phyloP scores from a whole-genome alignment of 2,113 vertebrate species.

The Cyprinus carpio region DNA sequence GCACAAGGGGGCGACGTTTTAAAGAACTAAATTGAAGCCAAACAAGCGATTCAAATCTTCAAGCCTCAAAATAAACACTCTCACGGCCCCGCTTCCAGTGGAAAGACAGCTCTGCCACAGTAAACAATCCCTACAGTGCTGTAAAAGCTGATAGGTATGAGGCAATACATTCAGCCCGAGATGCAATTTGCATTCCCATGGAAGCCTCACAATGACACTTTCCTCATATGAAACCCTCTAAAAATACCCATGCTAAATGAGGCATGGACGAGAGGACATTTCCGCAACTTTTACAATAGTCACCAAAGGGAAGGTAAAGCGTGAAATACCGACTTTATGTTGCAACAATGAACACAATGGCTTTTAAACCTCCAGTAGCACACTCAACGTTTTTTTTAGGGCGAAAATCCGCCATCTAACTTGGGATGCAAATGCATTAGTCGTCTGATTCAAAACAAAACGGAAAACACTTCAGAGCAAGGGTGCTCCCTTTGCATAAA shows the following conservation, averaged over 20 bases:
- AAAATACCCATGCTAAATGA: conserved; percentile 16
- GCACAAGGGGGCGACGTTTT: conserved; percentile 37
- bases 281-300: not conserved
- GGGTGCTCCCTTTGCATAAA: conserved; percentile 1
- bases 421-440: not conserved
- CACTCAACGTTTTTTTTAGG: not conserved
- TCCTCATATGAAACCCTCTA: not conserved
- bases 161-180: conserved; percentile 24
- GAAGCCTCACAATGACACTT: conserved; percentile 19
- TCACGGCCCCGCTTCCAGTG: not conserved
- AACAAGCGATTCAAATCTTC: conserved; percentile 47
- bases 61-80: conserved; percentile 31
- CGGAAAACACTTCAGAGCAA: not conserved
- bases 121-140: conserved; percentile 40
- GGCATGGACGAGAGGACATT: not conserved
- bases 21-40: conserved; percentile 40
- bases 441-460: not conserved
- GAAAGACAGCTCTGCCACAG: conserved; percentile 5
- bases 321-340: not conserved
- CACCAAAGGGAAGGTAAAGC: not conserved
- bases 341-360: not conserved
- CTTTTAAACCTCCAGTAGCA: not conserved
- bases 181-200: conserved; percentile 32
- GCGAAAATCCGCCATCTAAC: not conserved
- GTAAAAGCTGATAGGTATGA: conserved; percentile 33